A percentile compares a stretch with the other conserved stretches of the same genome.
Evolutionary conservation across 2,797 vertebrate genomes (phyloP).

Genomic region (Meriones psammophilus): DNA sequence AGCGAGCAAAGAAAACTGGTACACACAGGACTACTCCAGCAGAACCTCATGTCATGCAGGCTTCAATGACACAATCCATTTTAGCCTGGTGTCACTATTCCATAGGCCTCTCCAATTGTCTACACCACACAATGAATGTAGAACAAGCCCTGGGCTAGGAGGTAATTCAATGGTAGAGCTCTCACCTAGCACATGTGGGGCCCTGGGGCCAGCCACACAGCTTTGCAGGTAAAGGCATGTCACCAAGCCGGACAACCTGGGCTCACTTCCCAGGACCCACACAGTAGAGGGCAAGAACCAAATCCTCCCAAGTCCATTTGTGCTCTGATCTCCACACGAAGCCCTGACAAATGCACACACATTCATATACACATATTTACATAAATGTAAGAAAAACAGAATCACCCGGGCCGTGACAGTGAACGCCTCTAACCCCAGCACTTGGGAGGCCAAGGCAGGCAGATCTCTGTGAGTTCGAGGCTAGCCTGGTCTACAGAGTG

Average conservation of each 20-base stretch:
- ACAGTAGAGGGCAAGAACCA: neutral
- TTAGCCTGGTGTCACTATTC: neutral
- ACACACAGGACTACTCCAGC: neutral
- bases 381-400: neutral
- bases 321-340: neutral
- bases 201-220: neutral
- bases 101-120: neutral
- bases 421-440: too few relatives aligned
- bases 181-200: neutral
- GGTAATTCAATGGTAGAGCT: neutral
- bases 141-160: neutral
- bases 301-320: neutral
- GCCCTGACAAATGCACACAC: neutral
- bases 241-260: neutral
- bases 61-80: neutral
- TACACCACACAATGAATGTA: neutral
- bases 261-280: neutral
- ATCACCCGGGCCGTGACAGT: neutral
- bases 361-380: neutral
- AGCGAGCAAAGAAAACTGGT: neutral
- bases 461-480: too few relatives aligned
- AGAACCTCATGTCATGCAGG: neutral
- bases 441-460: too few relatives aligned
- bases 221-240: neutral
- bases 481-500: too few relatives aligned